phyloP scores from a whole-genome alignment of 2,888 invertebrate species.

The Brachyopa scutellaris region DNA sequence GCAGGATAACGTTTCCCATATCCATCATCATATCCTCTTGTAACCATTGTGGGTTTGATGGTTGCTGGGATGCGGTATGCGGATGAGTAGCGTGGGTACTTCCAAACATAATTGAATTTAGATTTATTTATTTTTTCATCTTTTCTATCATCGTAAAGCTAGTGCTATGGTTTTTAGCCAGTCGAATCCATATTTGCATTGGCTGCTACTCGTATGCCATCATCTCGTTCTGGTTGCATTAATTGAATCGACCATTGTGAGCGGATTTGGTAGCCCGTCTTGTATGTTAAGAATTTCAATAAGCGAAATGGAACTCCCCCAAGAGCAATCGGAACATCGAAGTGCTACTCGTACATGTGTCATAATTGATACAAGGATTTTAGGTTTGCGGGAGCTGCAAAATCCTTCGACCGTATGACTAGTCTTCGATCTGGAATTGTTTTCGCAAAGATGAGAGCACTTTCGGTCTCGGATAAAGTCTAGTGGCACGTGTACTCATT shows the following conservation, averaged over 20 bases:
- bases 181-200: neutral
- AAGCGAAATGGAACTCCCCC: constrained; percentile 1
- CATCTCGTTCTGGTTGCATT: neutral
- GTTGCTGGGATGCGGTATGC: constrained; percentile 1
- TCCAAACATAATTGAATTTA: constrained; percentile 31
- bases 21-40: neutral
- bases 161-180: neutral
- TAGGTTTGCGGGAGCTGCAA: neutral
- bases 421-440: neutral
- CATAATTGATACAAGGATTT: constrained; percentile 24
- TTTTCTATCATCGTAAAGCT: neutral
- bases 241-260: constrained; percentile 27
- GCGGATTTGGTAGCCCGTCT: neutral
- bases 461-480: neutral
- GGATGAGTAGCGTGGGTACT: neutral
- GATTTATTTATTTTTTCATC: constrained; percentile 8
- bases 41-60: neutral
- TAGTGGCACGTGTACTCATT: neutral
- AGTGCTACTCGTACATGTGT: constrained; percentile 6
- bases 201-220: neutral
- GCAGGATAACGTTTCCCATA: neutral
- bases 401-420: neutral
- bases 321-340: constrained; percentile 29
- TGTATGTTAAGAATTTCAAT: constrained; percentile 11
- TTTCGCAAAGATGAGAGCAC: neutral